Conservation (phyloP, 1,140 invertebrate genomes). For the Drosophila truncata region DNA sequence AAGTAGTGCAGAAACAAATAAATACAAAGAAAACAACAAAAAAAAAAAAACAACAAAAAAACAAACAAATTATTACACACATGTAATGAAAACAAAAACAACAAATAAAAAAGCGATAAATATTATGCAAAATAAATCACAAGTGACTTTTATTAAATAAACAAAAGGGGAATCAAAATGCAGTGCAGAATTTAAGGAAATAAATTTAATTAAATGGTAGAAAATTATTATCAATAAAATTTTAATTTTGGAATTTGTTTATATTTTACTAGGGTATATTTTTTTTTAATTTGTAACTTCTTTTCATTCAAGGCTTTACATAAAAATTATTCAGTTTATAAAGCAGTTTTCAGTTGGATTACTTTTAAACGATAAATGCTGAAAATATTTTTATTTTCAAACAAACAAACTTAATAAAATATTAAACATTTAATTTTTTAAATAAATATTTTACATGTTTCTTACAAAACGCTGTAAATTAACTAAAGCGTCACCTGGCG, state of each 20-base stretch:
- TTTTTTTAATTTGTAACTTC: no score
- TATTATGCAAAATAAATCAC: conserved; percentile 77
- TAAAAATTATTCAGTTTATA: no score
- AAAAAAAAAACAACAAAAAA: conserved; percentile 31
- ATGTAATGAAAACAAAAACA: conserved; percentile 74
- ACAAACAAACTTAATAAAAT: no score
- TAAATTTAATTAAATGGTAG: not conserved
- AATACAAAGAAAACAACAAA: conserved; percentile 42
- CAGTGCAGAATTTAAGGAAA: not conserved
- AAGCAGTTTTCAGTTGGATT: no score
- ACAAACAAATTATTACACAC: conserved; percentile 65
- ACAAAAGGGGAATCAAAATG: not conserved
- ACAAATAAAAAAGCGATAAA: conserved; percentile 69
- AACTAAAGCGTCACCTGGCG: not conserved
- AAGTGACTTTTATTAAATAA: conserved; percentile 14
- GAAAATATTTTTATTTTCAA: no score
- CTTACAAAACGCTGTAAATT: not conserved
- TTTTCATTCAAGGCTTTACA: not conserved
- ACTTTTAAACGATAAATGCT: no score
- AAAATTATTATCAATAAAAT: no score
- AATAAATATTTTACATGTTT: not conserved
- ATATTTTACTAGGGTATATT: no score
- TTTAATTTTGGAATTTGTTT: no score
- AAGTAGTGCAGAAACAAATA: conserved; percentile 81
- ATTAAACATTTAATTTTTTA: no score